A percentile compares a stretch with the other conserved stretches of the same genome.
These are phyloP conservation scores for Volucella inanis DNA, from an alignment of 2,888 invertebrate genomes.

Conservation along the genomic window DNA sequence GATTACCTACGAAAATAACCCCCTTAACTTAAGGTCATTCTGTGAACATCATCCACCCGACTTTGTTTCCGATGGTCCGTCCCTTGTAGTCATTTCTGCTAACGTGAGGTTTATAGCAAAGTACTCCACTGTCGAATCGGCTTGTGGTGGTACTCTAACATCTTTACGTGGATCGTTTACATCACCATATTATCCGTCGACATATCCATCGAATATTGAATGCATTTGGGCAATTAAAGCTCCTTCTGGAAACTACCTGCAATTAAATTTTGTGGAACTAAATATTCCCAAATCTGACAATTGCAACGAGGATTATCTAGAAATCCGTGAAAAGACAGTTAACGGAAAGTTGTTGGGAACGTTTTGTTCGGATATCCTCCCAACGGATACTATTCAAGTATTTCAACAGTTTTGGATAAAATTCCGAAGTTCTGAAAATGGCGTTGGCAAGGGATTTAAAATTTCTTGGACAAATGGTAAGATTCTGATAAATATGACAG, in stretches of 20 bases:
- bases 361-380: constrained; percentile 87
- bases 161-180: constrained; percentile 86
- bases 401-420: constrained; percentile 88
- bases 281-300: constrained; percentile 87
- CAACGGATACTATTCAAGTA: constrained; percentile 85
- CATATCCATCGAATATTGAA: constrained; percentile 87
- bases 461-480: constrained; percentile 88
- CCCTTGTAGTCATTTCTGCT: constrained; percentile 72
- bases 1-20: constrained; percentile 77
- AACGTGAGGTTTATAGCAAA: constrained; percentile 79
- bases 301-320: constrained; percentile 93
- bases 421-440: constrained; percentile 87
- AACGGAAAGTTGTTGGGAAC: constrained; percentile 87
- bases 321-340: constrained; percentile 88
- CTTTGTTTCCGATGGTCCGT: constrained; percentile 86
- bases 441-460: constrained; percentile 88
- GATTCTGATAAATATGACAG: constrained; percentile 66
- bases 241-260: constrained; percentile 88
- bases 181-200: constrained; percentile 88
- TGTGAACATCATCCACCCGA: constrained; percentile 85
- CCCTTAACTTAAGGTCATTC: constrained; percentile 83
- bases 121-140: constrained; percentile 84
- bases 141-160: constrained; percentile 89
- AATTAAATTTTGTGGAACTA: constrained; percentile 87
- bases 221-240: constrained; percentile 90